Conservation (phyloP, 2,113 vertebrate species). For the Phainopepla nitens region DNA sequence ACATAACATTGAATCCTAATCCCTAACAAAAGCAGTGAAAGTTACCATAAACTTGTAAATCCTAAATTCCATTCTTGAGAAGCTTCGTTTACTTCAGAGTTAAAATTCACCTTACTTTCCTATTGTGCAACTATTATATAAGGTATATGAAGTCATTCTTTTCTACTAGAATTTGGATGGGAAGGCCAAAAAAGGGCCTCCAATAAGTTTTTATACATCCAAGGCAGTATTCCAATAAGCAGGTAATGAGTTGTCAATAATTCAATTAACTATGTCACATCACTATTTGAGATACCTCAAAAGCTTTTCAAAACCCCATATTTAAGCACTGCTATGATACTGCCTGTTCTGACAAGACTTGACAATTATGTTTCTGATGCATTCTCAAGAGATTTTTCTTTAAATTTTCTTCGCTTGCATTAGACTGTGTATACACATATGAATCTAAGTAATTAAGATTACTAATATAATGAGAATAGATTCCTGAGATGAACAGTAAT, state of each 20-base stretch:
- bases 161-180: neutral
- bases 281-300: neutral
- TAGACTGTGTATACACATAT: neutral
- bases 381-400: neutral
- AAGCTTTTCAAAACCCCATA: neutral
- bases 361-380: neutral
- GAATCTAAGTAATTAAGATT: neutral
- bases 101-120: neutral
- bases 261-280: neutral
- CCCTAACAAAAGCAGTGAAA: neutral
- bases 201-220: neutral
- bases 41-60: neutral
- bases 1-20: neutral
- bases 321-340: neutral
- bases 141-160: neutral
- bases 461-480: neutral
- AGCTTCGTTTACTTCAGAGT: neutral
- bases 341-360: neutral
- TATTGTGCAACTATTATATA: neutral
- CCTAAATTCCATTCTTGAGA: neutral
- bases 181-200: neutral
- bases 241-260: neutral
- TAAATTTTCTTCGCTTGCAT: neutral
- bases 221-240: neutral
- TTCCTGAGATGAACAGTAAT: neutral